Percentiles rank a stretch among this genome's conserved stretches.
Conservation (phyloP, 2,113 vertebrate species). For the Jaculus jaculus region DNA sequence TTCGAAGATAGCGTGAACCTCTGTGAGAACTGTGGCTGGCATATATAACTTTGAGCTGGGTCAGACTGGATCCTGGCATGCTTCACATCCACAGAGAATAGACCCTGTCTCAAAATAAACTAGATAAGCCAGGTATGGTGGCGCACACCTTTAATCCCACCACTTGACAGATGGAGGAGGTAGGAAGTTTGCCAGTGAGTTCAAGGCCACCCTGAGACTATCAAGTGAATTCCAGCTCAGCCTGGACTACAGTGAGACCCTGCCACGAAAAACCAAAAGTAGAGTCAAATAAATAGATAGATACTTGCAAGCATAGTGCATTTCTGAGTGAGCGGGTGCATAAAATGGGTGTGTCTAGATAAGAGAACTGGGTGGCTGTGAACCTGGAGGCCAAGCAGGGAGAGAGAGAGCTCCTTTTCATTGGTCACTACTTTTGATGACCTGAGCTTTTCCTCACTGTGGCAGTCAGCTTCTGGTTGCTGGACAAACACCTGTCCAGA, state of each 20-base stretch:
- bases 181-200: not conserved
- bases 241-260: too few relatives aligned
- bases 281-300: too few relatives aligned
- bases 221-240: too few relatives aligned
- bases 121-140: too few relatives aligned
- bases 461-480: too few relatives aligned
- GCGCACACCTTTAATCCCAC: too few relatives aligned
- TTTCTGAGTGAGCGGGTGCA: not conserved
- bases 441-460: not conserved
- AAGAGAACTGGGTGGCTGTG: not conserved
- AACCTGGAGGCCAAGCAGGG: not conserved
- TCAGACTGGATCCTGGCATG: not conserved
- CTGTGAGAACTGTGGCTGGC: not conserved
- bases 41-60: not conserved
- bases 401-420: not conserved
- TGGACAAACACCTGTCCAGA: too few relatives aligned
- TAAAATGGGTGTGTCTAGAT: not conserved
- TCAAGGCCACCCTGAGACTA: not conserved
- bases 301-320: not conserved
- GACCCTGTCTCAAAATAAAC: not conserved
- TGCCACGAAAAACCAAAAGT: too few relatives aligned
- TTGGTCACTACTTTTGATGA: not conserved
- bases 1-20: slow-evolving; percentile 10
- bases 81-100: not conserved
- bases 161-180: too few relatives aligned